Base-by-base conservation (phyloP, 2,888 invertebrate genomes). In the Isotomurus palustris region DNA sequence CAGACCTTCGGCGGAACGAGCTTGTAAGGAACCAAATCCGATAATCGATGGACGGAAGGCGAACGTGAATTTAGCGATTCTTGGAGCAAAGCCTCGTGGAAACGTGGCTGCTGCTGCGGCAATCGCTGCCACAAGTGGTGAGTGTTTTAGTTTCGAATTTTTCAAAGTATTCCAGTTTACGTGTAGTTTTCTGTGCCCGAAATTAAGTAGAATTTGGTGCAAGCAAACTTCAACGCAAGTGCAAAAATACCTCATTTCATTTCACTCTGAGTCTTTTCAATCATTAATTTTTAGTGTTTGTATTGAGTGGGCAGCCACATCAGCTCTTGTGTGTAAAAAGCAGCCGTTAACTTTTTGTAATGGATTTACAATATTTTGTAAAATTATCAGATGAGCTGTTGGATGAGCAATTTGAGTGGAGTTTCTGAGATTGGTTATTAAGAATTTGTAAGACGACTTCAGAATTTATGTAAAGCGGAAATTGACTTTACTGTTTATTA, bases 1-100 rank as follows among this genome's bases (percentile, higher is more conserved):
- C 77, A 81, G 91, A 73, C 85, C 88, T 56, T 91, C 93, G 47
- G 96, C 96, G 50, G 95, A 95, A 76, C 81, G 93, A 73, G 96
- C 96, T 48, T 94, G 94, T 78, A 93, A 95, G 78, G 96, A 96
- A 75, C 94, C 95, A 55, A 97, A 97, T 78, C 96, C 96, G 53
- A 94, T 96, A 76, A 96, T 97, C 73, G 96, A 96, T 75, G 96
- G 96, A 53, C 83, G 96, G 75, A 97, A 97, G 81, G 95, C 96
- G 62, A 96, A 96, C 79, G 96, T 96, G 51, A 96, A 97, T 79
- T 82, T 97, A 72, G 96, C 96, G 68, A 95, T 95, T 75, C 82
- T 96, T 71, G 96, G 96, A 74, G 96, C 96, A 66, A 96, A 96
- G 78, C 95, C 95, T 49, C 81, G 94, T 77, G 89, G 89, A 75